These are phyloP conservation scores for Enteromius paludinosus DNA, from an alignment of 2,797 vertebrate species.

Conservation along the genomic window DNA sequence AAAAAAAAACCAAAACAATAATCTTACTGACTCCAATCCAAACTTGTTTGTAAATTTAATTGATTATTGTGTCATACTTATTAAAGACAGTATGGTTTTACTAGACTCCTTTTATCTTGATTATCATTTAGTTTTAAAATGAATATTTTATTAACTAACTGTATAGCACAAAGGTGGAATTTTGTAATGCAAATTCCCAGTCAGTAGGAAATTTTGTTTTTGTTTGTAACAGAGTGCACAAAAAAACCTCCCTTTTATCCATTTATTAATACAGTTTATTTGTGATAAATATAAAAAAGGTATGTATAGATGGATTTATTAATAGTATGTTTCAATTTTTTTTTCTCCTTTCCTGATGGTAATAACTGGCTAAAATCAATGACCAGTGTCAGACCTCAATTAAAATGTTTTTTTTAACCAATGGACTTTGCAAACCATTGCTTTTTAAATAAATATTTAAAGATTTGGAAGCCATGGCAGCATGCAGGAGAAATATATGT, in stretches of 20 bases:
- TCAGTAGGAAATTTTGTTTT: neutral
- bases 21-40: neutral
- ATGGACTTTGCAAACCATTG: neutral
- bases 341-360: neutral
- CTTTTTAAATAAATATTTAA: neutral
- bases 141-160: neutral
- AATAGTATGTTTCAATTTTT: too few species aligned
- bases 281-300: neutral
- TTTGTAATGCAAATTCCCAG: neutral
- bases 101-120: neutral
- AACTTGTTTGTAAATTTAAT: neutral
- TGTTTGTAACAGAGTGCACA: neutral
- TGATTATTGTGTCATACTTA: slow-evolving; percentile 2
- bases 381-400: neutral
- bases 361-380: neutral
- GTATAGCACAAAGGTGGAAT: neutral
- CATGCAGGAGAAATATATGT: neutral
- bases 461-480: neutral
- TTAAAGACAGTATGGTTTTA: neutral
- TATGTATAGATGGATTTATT: neutral
- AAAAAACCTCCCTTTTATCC: neutral
- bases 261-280: too few species aligned
- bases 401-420: neutral
- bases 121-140: neutral
- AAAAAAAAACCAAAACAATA: neutral